phyloP scores from a whole-genome alignment of 1,140 invertebrate species.

The Chironomus tepperi region DNA sequence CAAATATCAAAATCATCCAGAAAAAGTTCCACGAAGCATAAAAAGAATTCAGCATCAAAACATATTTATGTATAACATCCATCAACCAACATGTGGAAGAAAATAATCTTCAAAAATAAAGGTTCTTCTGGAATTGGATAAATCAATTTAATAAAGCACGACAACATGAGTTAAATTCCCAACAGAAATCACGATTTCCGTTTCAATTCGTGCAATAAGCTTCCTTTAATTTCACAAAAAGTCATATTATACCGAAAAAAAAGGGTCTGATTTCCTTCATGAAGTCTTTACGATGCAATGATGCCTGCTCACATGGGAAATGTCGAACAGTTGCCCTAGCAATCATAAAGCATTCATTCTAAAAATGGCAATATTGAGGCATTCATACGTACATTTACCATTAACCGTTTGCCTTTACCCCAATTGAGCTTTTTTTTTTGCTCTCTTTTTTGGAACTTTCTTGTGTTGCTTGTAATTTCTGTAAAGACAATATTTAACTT shows the following conservation, averaged over 20 bases:
- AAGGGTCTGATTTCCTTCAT: background rate
- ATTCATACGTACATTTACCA: background rate
- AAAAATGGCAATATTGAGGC: background rate
- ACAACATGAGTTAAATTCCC: background rate
- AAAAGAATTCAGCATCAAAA: no score
- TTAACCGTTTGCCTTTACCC: no score
- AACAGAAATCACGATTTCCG: conserved; percentile 6
- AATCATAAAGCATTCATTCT: background rate
- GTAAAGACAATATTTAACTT: no score
- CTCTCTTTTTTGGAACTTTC: no score
- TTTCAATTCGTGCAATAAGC: conserved; percentile 1
- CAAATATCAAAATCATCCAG: no score
- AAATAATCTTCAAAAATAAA: background rate
- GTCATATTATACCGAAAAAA: background rate
- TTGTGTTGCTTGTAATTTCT: no score
- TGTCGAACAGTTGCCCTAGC: background rate
- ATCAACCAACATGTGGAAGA: no score
- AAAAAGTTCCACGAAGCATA: no score
- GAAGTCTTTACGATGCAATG: background rate
- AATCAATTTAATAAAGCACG: background rate
- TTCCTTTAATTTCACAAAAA: conserved; percentile 1
- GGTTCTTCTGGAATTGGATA: background rate
- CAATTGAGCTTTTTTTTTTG: no score
- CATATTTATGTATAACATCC: no score
- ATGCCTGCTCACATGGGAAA: background rate